Evolutionary conservation across 1,140 invertebrate genomes (phyloP), one percentile per base, ranked within the genome.

Genomic region (Leptinotarsa defecta): DNA sequence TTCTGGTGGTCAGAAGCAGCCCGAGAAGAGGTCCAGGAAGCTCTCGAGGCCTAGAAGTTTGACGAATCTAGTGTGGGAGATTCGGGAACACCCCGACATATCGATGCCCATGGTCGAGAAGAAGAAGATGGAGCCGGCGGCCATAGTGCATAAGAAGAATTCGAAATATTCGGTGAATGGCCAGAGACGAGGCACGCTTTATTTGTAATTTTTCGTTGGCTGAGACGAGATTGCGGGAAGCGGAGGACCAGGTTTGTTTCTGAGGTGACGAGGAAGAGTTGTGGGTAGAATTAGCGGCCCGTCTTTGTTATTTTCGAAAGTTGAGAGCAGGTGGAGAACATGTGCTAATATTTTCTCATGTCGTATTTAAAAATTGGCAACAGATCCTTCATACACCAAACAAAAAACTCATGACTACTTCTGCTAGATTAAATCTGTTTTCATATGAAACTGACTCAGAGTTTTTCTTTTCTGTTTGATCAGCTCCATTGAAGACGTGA

Each of bases 31-130:
- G 84, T 93, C 92, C 68, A 88, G 92, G 77, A 91, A 91, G 78
- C 82, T 94, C 75, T 93, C 92, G 73, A 89, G 93, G 85, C 94
- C 94, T 13, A 90, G 93, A 77, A 95, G 94, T 74, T 87, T 96
- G 81, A 95, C 94, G 61, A 95, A 96, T 88, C 88, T 96, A 77
- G 94, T 95, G 62, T 95, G 94, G 93, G 91, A 85, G 74, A 79
- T 82, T 3, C 74, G 82, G 48, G 84, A 85, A 73, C 82, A 85
- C 76, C 83, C 83, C 17, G 84, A 85, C 68, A 84, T 84, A 34
- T 84, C 83, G n/a, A 83, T 85, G 80, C 81, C 81, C 62, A 61
- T 82, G 15, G 78, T 83, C 27, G 79, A 81, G 74, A 84, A 84
- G 65, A 83, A 83, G 76, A 80, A 79, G 17, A 62, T 81, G 68